Conservation (phyloP, 2,888 invertebrate species). For the Cacoxenus indagator region DNA sequence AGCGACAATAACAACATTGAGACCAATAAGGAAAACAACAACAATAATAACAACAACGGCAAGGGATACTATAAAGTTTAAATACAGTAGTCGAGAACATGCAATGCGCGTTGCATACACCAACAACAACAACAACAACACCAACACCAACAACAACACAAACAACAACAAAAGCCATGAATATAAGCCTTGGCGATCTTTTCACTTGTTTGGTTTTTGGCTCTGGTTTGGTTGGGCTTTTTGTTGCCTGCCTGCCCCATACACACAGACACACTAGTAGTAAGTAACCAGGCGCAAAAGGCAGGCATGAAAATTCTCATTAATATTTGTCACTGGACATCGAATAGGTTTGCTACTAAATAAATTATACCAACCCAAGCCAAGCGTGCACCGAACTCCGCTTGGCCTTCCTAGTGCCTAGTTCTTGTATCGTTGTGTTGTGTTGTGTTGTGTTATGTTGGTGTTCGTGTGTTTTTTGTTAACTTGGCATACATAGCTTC, state of each 20-base stretch:
- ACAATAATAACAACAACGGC: slow-evolving; percentile 27
- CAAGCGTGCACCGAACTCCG: slow-evolving; percentile 32
- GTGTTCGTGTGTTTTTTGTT: slow-evolving; percentile 5
- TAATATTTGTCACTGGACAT: slow-evolving; percentile 68
- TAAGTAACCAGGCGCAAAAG: too few relatives aligned
- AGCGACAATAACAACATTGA: not conserved
- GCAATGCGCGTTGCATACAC: slow-evolving; percentile 24
- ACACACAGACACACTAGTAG: not conserved
- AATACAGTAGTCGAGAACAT: slow-evolving; percentile 29
- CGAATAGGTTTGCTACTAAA: slow-evolving; percentile 46
- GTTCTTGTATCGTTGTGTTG: not conserved
- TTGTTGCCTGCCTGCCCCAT: not conserved
- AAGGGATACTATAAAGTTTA: slow-evolving; percentile 1
- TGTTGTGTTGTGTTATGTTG: not conserved
- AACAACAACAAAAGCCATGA: not conserved
- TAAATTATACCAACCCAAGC: slow-evolving; percentile 47
- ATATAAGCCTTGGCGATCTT: not conserved
- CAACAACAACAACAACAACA: slow-evolving; percentile 14
- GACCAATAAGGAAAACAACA: slow-evolving; percentile 8
- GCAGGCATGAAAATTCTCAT: slow-evolving; percentile 66
- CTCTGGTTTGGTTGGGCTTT: not conserved
- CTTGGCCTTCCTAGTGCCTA: slow-evolving; percentile 9
- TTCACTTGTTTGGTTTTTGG: not conserved
- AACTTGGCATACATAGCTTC: not conserved
- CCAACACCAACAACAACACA: not conserved